phyloP scores from a whole-genome alignment of 92 coral and sea anemone species.

The Parazoanthus atlanticus region DNA sequence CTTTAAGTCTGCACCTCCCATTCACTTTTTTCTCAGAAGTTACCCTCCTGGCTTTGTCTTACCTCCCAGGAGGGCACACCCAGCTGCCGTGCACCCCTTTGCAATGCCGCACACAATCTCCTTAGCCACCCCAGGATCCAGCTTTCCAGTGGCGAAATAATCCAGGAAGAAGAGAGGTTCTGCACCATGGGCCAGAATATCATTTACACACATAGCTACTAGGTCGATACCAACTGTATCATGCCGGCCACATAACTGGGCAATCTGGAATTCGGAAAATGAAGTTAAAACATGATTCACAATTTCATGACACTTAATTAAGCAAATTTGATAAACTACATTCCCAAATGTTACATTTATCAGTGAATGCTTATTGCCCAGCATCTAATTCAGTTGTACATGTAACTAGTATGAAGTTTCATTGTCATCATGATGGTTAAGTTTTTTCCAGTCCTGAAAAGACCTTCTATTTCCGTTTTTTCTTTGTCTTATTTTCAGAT shows the following conservation, averaged over 20 bases:
- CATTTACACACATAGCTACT: slow-evolving; percentile 98
- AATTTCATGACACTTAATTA: neutral
- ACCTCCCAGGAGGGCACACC: slow-evolving; percentile 99
- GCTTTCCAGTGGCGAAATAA: slow-evolving; percentile 86
- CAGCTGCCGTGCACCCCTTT: slow-evolving; percentile 82
- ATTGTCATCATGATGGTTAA: no score
- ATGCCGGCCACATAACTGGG: slow-evolving; percentile 77
- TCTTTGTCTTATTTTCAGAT: no score
- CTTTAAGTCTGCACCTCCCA: no score
- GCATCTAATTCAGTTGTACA: no score
- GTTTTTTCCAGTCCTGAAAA: no score
- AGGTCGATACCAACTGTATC: slow-evolving; percentile 88
- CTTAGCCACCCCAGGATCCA: slow-evolving; percentile 84
- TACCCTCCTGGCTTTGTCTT: neutral
- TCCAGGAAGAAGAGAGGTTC: slow-evolving; percentile 95
- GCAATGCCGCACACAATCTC: slow-evolving; percentile 86
- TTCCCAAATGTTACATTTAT: no score
- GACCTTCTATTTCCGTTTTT: no score
- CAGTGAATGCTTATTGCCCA: no score
- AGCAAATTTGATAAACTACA: neutral
- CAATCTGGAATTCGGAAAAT: slow-evolving; percentile 59
- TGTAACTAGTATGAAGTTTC: no score
- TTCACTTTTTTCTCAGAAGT: no score
- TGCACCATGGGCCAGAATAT: slow-evolving; percentile 96
- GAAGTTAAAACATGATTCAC: neutral